phyloP scores from a whole-genome alignment of 2,888 invertebrate species.

The Melitaea athalia region DNA sequence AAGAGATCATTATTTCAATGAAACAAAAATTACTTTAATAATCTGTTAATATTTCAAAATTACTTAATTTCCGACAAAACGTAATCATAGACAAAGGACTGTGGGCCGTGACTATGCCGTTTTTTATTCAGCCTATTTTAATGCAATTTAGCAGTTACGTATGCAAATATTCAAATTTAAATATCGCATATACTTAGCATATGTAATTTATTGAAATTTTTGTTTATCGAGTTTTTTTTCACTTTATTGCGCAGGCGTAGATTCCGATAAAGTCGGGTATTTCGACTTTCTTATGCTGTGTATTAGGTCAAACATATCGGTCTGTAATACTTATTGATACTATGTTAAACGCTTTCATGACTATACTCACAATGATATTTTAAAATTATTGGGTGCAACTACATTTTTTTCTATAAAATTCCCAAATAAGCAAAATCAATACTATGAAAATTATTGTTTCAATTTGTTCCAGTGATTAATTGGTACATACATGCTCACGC shows the following conservation, averaged over 20 bases:
- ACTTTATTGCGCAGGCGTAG: not conserved
- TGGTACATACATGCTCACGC: too few relatives aligned
- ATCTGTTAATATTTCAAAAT: conserved; percentile 17
- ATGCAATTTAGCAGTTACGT: not conserved
- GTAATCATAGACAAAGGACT: not conserved
- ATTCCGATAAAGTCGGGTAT: not conserved
- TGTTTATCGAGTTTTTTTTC: not conserved
- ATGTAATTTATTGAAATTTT: not conserved
- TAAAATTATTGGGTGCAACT: too few relatives aligned
- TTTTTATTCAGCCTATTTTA: not conserved
- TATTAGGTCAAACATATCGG: not conserved
- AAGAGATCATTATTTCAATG: conserved; percentile 16
- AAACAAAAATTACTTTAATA: conserved; percentile 15
- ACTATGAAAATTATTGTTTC: too few relatives aligned
- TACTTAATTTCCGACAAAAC: conserved; percentile 18
- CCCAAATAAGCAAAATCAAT: too few relatives aligned
- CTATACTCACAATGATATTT: too few relatives aligned
- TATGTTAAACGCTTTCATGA: too few relatives aligned
- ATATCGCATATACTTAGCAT: not conserved
- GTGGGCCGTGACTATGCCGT: not conserved
- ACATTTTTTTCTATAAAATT: too few relatives aligned
- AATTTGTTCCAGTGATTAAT: too few relatives aligned
- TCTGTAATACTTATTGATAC: too few relatives aligned
- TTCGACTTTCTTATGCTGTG: not conserved
- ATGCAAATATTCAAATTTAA: not conserved